Percentiles rank a stretch among this genome's conserved stretches.
Conservation (phyloP, 2,888 invertebrate species). For the Andrena trimmerana region DNA sequence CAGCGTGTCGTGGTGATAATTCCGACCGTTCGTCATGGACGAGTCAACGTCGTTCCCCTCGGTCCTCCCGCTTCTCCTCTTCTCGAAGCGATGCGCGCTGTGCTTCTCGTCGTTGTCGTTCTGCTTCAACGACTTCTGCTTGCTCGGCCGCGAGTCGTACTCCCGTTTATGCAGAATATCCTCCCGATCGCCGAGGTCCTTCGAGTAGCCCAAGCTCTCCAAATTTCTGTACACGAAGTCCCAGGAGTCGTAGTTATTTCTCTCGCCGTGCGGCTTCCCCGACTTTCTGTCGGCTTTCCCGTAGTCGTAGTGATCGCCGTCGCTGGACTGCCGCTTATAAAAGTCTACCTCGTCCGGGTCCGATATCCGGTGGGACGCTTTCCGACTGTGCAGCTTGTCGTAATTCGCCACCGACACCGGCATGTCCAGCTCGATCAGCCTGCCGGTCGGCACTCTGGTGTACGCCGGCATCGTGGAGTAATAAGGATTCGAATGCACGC, state of each 20-base stretch:
- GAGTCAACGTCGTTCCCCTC: constrained; percentile 56
- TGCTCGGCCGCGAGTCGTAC: constrained; percentile 50
- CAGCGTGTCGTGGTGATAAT: constrained; percentile 64
- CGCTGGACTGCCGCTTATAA: constrained; percentile 57
- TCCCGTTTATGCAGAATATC: constrained; percentile 87
- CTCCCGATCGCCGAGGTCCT: constrained; percentile 89
- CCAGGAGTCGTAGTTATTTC: constrained; percentile 89
- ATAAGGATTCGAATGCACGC: constrained; percentile 82
- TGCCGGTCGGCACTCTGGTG: constrained; percentile 88
- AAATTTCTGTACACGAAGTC: constrained; percentile 92
- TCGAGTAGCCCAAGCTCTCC: constrained; percentile 90
- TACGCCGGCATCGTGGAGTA: constrained; percentile 83
- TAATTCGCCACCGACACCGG: constrained; percentile 79
- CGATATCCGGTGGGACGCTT: constrained; percentile 63
- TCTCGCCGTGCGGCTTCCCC: constrained; percentile 52
- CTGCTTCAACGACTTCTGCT: constrained; percentile 61
- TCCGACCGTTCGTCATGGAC: constrained; percentile 65
- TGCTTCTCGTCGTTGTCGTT: constrained; percentile 69
- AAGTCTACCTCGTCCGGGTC: constrained; percentile 77
- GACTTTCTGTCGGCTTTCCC: constrained; percentile 74
- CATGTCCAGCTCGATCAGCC: constrained; percentile 89
- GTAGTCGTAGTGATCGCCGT: constrained; percentile 71
- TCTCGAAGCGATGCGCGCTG: constrained; percentile 61
- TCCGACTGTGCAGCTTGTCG: constrained; percentile 73
- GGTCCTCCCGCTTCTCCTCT: constrained; percentile 48